Base-by-base conservation (phyloP, 2,113 vertebrate genomes). In the Seriola rivoliana region DNA sequence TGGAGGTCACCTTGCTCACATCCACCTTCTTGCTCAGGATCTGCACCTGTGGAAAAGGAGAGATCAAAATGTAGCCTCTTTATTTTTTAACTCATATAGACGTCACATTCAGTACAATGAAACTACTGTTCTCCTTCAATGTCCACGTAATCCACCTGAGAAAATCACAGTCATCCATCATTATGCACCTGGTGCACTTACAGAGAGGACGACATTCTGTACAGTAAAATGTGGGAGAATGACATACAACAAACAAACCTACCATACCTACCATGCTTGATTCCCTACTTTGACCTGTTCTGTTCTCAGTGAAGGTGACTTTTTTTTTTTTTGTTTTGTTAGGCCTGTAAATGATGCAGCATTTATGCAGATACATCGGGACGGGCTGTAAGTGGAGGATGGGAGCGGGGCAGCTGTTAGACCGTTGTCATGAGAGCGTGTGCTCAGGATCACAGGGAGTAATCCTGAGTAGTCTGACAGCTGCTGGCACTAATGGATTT, bases 1-100 rank as follows among this genome's bases (percentile, higher is more conserved):
- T 99, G 32, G 98, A 96, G 2, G 97, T 96, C 88, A 98, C 96
- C 90, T 97, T 99, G 85, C 97, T 99, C 75, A 99, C 82, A 71
- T 99, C 98, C 0, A 98, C 96, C 78, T 99, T 99, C 93, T 96
- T 98, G 92, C 94, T 98, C 86, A 96, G 95, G 92, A 99, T 99
- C 93, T 99, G 97, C 89, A 99, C 96, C 98, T 99, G 66, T 14
- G 38, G 14, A 60, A 60, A 54, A 63, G 59, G 21, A 77, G 12
- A 84, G 19, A 71, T 44, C 21, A 82, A 23, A 55, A 82, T 23
- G 40, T 25, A 71, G 46, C 12, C 16, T 52, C 9, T 62, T 73
- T 46, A 36, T 2, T 23, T 38, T 8, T 13, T 50, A 21, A 60
- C 23, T 50, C 23, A 84, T 55, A 46, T 21, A 40, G 21, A 69